Conservation (phyloP, 2,797 vertebrate genomes). For the Chiloscyllium punctatum region DNA sequence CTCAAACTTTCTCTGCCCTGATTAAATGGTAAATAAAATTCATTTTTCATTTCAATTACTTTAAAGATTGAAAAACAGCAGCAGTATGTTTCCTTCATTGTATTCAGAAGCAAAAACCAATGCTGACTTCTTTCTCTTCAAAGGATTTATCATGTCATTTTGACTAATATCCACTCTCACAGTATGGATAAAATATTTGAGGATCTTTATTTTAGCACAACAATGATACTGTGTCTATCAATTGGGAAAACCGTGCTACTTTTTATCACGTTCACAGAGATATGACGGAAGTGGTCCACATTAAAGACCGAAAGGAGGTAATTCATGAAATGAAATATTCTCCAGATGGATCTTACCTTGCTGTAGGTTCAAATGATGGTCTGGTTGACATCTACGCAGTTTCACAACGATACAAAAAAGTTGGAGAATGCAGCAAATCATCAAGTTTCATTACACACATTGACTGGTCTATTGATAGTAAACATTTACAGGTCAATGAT, state of each 20-base stretch:
- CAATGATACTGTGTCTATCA: background rate
- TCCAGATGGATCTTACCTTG: conserved; percentile 81
- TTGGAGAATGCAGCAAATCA: conserved; percentile 84
- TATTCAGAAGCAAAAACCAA: background rate
- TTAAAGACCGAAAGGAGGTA: conserved; percentile 92
- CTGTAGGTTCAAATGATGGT: conserved; percentile 87
- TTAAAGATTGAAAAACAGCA: background rate
- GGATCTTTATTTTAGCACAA: background rate
- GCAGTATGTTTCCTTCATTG: background rate
- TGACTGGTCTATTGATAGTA: conserved; percentile 92
- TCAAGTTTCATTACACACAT: conserved; percentile 88
- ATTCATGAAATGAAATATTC: conserved; percentile 96
- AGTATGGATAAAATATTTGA: too few species aligned
- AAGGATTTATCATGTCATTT: background rate
- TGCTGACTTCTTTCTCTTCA: background rate
- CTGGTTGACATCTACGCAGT: conserved; percentile 84
- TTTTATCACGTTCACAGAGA: conserved; percentile 61
- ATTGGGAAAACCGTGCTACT: background rate
- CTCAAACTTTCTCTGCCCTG: too few species aligned
- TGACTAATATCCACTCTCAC: background rate
- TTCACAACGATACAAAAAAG: conserved; percentile 88
- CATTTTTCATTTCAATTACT: background rate
- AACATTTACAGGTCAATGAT: conserved; percentile 87
- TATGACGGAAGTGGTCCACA: conserved; percentile 96
- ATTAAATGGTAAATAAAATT: background rate